Evolutionary conservation across 1,140 invertebrate genomes (phyloP).

Genomic region (Lerema accius): DNA sequence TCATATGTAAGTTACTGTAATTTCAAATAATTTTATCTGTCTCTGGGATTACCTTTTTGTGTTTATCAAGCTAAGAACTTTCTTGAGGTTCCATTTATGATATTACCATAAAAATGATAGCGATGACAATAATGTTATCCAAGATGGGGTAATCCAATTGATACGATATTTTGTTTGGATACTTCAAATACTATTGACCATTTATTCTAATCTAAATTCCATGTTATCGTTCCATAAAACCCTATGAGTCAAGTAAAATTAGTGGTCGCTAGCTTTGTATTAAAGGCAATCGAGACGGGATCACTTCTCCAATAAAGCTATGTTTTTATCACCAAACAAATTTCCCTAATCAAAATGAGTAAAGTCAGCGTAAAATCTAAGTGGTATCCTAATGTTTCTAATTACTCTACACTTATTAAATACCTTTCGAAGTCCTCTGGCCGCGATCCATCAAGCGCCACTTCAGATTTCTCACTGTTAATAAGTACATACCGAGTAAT

Average conservation of each 20-base stretch:
- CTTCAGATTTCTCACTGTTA: constrained; percentile 37
- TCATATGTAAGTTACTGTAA: too few species aligned
- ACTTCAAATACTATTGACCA: constrained; percentile 2
- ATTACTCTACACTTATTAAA: constrained; percentile 31
- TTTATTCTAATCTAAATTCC: constrained; percentile 15
- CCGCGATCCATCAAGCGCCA: constrained; percentile 34
- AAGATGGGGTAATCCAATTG: neutral
- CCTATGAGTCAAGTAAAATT: constrained; percentile 8
- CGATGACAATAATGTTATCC: constrained; percentile 1
- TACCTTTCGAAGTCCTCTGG: constrained; percentile 18
- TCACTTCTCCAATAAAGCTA: constrained; percentile 13
- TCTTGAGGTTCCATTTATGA: neutral
- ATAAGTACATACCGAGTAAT: constrained; percentile 34
- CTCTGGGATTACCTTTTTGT: constrained; percentile 6
- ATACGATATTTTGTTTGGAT: constrained; percentile 2
- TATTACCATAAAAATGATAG: neutral
- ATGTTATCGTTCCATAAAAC: constrained; percentile 6
- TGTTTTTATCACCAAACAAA: constrained; percentile 21
- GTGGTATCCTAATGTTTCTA: constrained; percentile 21
- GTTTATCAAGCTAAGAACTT: too few species aligned
- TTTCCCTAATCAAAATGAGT: neutral
- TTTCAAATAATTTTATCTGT: too few species aligned
- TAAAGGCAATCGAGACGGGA: neutral
- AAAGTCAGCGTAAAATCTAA: constrained; percentile 9
- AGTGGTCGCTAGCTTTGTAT: neutral